Conservation (phyloP, 2,888 invertebrate genomes). For the Formica aserva region DNA sequence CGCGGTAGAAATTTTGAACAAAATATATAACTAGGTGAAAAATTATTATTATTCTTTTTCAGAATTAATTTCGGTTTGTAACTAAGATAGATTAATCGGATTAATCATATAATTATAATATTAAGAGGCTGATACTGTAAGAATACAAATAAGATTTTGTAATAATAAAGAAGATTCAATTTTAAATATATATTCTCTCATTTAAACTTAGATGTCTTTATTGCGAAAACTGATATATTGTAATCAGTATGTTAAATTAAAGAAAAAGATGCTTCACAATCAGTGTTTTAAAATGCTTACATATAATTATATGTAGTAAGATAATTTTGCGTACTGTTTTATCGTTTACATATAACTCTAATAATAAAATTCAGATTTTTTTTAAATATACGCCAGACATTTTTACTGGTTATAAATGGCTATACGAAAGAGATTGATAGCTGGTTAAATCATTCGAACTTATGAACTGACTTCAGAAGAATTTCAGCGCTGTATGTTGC, state of each 20-base stretch:
- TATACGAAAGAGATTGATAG: neutral
- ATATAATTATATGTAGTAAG: neutral
- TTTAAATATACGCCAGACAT: neutral
- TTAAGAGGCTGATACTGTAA: neutral
- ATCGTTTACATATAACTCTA: conserved; percentile 5
- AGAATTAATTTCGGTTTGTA: neutral
- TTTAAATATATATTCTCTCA: conserved; percentile 5
- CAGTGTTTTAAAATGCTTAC: conserved; percentile 12
- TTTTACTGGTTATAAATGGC: neutral
- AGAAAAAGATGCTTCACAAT: neutral
- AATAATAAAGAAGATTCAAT: neutral
- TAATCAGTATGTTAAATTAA: conserved; percentile 6
- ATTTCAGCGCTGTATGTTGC: neutral
- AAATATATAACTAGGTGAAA: neutral
- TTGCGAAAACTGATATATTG: neutral
- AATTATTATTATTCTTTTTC: neutral
- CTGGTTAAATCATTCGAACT: neutral
- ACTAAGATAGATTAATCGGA: neutral
- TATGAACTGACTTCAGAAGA: conserved; percentile 7
- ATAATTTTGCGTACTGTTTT: conserved; percentile 23
- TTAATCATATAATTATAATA: neutral
- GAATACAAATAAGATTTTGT: neutral
- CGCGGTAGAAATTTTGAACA: conserved; percentile 14
- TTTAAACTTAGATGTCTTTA: neutral
- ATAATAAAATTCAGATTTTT: conserved; percentile 3